Conservation (phyloP, 2,113 vertebrate genomes). For the Tragelaphus imberbis region DNA sequence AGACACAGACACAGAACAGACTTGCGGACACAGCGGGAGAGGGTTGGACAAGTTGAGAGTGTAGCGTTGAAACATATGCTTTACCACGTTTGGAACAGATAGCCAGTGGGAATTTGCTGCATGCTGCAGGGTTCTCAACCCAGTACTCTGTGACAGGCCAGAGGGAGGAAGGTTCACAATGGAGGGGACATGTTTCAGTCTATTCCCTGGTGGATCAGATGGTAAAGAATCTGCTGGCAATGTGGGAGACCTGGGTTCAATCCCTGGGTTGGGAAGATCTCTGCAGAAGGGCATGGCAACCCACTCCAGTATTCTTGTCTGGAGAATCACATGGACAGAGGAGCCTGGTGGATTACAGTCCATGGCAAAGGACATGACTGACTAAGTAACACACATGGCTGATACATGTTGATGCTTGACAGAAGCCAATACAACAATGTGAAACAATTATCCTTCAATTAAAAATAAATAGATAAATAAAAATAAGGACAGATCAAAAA, state of each 20-base stretch:
- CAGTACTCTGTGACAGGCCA: not conserved
- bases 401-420: not conserved
- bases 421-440: not conserved
- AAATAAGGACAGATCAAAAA: not conserved
- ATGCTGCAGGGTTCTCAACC: not conserved
- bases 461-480: not conserved
- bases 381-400: not conserved
- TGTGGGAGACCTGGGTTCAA: not conserved
- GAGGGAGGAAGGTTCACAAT: not conserved
- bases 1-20: not conserved
- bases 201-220: not conserved
- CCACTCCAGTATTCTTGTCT: not conserved
- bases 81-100: not conserved
- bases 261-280: not conserved
- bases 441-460: not conserved
- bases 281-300: not conserved
- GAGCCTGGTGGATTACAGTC: not conserved
- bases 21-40: not conserved
- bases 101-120: not conserved
- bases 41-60: not conserved
- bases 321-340: not conserved
- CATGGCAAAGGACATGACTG: not conserved
- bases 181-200: not conserved
- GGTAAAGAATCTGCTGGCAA: not conserved
- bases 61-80: not conserved